Evolutionary conservation across 2,797 vertebrate genomes (phyloP).

Genomic region (Clamator glandarius): DNA sequence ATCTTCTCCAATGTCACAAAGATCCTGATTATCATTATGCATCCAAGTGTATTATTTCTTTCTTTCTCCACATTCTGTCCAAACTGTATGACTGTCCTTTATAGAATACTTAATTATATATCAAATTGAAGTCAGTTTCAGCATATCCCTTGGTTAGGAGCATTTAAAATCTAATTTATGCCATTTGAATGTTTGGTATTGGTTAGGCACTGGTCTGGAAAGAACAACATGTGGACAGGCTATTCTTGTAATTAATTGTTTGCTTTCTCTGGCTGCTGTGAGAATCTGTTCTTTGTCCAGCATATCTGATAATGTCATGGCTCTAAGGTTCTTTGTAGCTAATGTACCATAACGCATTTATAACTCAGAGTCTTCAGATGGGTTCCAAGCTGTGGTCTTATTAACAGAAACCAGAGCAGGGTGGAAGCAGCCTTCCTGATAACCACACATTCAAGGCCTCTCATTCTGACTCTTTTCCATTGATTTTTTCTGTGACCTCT

Average conservation of each 20-base stretch:
- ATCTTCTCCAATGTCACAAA: not conserved
- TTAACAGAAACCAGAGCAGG: constrained; percentile 62
- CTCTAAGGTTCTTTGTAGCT: constrained; percentile 33
- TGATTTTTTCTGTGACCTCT: not conserved
- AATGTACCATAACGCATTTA: constrained; percentile 64
- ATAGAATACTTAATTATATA: not conserved
- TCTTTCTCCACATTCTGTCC: not conserved
- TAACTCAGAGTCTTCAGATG: constrained; percentile 2
- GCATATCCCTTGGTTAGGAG: not conserved
- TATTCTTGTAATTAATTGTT: constrained; percentile 59
- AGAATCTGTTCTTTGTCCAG: constrained; percentile 53
- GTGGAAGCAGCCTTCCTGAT: constrained; percentile 30
- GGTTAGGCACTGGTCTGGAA: not conserved
- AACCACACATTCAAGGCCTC: not conserved
- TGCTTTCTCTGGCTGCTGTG: constrained; percentile 34
- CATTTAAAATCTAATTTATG: not conserved
- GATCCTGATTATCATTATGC: not conserved
- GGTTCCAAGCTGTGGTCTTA: constrained; percentile 11
- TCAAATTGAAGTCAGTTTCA: not conserved
- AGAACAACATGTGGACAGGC: not conserved
- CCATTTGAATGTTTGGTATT: not conserved
- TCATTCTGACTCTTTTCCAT: not conserved
- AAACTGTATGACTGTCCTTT: not conserved
- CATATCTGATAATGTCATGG: constrained; percentile 39
- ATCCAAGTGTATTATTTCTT: not conserved